Percentiles rank a stretch among this genome's conserved stretches.
Evolutionary conservation across 1,140 invertebrate species (phyloP).

Genomic region (Trypoxylus dichotomus): DNA sequence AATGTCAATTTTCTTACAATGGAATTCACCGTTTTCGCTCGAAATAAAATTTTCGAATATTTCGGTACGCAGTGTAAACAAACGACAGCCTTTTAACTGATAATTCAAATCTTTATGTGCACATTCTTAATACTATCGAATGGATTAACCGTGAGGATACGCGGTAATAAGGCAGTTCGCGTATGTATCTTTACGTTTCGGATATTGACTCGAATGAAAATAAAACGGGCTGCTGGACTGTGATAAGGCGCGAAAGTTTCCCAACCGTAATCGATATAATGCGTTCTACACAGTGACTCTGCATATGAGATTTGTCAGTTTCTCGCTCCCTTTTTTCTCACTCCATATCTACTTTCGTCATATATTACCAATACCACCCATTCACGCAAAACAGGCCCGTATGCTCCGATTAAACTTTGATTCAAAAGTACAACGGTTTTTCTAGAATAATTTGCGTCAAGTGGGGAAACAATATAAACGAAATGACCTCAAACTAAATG

Average conservation of each 20-base stretch:
- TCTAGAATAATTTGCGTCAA: not conserved
- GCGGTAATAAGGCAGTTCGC: constrained; percentile 10
- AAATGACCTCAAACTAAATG: too few species aligned
- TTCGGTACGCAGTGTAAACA: not conserved
- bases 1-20: not conserved
- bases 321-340: not conserved
- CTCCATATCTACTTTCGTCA: not conserved
- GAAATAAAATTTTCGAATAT: not conserved
- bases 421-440: not conserved
- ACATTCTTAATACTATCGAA: constrained; percentile 13
- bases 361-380: not conserved
- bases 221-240: constrained; percentile 39
- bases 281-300: constrained; percentile 25
- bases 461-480: too few species aligned
- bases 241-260: constrained; percentile 36
- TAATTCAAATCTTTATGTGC: constrained; percentile 24
- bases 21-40: not conserved
- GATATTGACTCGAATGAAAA: constrained; percentile 41
- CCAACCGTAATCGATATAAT: constrained; percentile 28
- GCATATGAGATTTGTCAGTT: constrained; percentile 29
- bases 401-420: too few species aligned
- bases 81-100: not conserved
- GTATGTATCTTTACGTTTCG: constrained; percentile 34
- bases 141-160: not conserved
- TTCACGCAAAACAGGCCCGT: too few species aligned